Evolutionary conservation across 30 jellyfish, hydroid and myxozoan species (phyloP).

Genomic region (Sanderia malayensis): DNA sequence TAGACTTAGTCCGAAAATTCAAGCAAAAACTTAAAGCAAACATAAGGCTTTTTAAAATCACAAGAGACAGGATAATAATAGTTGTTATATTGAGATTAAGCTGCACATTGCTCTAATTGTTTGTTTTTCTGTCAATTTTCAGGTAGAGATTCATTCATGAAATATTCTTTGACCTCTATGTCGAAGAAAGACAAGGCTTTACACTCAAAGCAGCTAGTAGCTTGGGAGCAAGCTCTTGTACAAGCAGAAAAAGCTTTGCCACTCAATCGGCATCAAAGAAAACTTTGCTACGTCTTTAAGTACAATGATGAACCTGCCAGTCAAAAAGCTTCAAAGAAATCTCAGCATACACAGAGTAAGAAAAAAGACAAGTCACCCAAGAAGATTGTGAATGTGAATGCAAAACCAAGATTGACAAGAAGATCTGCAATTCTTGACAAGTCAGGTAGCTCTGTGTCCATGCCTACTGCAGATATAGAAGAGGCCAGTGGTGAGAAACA

Average conservation of each 20-base stretch:
- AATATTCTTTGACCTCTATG: slow-evolving; percentile 25
- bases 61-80: too few relatives aligned
- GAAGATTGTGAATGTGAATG: slow-evolving; percentile 1
- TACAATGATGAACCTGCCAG: slow-evolving; percentile 50
- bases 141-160: slow-evolving; percentile 68
- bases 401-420: slow-evolving; percentile 32
- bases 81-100: too few relatives aligned
- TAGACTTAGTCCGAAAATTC: too few relatives aligned
- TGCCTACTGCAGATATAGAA: not conserved
- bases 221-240: slow-evolving; percentile 82
- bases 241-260: slow-evolving; percentile 86
- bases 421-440: slow-evolving; percentile 37
- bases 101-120: not conserved
- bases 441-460: not conserved
- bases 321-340: slow-evolving; percentile 26
- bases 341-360: slow-evolving; percentile 25
- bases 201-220: slow-evolving; percentile 47
- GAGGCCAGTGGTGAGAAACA: too few relatives aligned
- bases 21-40: too few relatives aligned
- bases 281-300: slow-evolving; percentile 55
- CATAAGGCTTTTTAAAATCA: too few relatives aligned
- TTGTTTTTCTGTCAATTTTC: not conserved
- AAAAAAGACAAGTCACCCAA: slow-evolving; percentile 43
- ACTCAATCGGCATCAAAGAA: slow-evolving; percentile 72
- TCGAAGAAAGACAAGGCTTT: slow-evolving; percentile 54